phyloP scores from a whole-genome alignment of 2,797 vertebrate genomes.

The Hoplostethus atlanticus region DNA sequence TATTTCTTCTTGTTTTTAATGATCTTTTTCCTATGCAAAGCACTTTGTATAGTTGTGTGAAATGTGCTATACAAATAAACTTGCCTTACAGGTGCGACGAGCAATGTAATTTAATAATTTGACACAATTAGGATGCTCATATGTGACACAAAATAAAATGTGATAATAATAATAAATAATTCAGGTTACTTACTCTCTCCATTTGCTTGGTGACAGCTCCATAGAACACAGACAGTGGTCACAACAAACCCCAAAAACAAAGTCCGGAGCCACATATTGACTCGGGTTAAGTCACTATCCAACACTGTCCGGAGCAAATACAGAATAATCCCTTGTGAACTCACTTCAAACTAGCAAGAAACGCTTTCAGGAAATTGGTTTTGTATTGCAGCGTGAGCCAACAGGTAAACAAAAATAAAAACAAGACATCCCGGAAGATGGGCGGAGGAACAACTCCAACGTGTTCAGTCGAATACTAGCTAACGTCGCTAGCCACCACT shows the following conservation, averaged over 20 bases:
- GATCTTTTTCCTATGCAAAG: no score
- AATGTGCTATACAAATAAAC: no score
- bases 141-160: not conserved
- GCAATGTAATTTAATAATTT: not conserved
- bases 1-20: no score
- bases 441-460: constrained; percentile 81
- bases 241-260: constrained; percentile 68
- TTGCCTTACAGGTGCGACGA: not conserved
- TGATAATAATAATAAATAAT: not conserved
- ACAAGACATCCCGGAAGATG: constrained; percentile 82
- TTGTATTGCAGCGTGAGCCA: constrained; percentile 67
- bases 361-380: constrained; percentile 68
- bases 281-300: constrained; percentile 52
- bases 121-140: not conserved
- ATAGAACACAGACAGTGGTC: constrained; percentile 70
- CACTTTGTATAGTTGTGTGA: no score
- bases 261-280: constrained; percentile 84
- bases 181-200: constrained; percentile 80
- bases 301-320: constrained; percentile 41
- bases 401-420: constrained; percentile 82
- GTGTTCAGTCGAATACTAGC: constrained; percentile 76
- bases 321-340: constrained; percentile 49
- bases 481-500: constrained; percentile 55
- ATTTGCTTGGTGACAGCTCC: constrained; percentile 74
- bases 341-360: constrained; percentile 35